Percentiles rank a stretch among this genome's conserved stretches.
These are phyloP conservation scores for Pemphredon lugubris DNA, from an alignment of 2,888 invertebrate genomes.

Conservation along the genomic window DNA sequence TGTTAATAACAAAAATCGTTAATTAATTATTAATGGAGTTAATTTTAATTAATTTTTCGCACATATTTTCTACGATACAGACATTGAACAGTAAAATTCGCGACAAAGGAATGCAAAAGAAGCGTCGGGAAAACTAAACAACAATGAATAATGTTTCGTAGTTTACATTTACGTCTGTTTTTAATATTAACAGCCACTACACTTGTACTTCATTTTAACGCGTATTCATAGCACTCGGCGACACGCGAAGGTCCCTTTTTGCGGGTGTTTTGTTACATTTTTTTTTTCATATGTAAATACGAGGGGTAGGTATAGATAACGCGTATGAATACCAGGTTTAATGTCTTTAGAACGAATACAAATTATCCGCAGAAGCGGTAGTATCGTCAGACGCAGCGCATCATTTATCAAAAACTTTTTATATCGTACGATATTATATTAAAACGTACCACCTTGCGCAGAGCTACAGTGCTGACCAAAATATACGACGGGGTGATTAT, in stretches of 20 bases:
- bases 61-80: no score
- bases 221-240: not conserved
- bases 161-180: not conserved
- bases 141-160: no score
- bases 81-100: no score
- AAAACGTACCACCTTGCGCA: not conserved
- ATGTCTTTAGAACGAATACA: slow-evolving; percentile 39
- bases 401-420: slow-evolving; percentile 50
- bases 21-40: no score
- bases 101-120: no score
- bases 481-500: no score
- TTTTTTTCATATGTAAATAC: slow-evolving; percentile 35
- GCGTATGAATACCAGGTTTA: slow-evolving; percentile 44
- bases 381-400: slow-evolving; percentile 31
- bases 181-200: not conserved
- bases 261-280: not conserved
- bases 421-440: slow-evolving; percentile 16
- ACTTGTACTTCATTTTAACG: slow-evolving; percentile 7
- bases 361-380: slow-evolving; percentile 33
- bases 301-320: not conserved
- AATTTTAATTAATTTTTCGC: no score
- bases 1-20: no score
- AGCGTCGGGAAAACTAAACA: no score
- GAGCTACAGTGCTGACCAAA: no score
- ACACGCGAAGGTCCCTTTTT: slow-evolving; percentile 23